These are phyloP conservation scores for Psammodynastes pulverulentus DNA, from an alignment of 2,113 vertebrate genomes.

Conservation along the genomic window DNA sequence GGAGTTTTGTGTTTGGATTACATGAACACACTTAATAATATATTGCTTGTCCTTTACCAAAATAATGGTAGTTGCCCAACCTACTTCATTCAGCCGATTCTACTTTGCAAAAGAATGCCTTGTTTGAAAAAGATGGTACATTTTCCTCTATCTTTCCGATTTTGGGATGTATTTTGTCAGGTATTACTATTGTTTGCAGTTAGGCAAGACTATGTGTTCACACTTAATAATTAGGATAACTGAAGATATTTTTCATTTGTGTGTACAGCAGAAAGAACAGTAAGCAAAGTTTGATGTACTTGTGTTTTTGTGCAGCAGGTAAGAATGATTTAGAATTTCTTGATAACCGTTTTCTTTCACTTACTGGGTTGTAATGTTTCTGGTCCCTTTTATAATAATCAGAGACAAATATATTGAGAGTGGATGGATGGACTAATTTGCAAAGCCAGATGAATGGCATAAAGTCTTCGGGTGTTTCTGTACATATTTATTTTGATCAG, in stretches of 20 bases:
- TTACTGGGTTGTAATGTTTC: neutral
- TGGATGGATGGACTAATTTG: neutral
- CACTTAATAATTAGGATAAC: neutral
- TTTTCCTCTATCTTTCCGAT: neutral
- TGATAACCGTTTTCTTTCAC: neutral
- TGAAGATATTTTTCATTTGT: neutral
- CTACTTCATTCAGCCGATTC: neutral
- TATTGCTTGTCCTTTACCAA: conserved; percentile 35
- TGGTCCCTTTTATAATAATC: neutral
- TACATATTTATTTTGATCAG: too few species aligned
- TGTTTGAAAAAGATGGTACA: conserved; percentile 10
- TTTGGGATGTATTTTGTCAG: neutral
- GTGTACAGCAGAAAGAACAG: neutral
- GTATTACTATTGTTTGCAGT: neutral
- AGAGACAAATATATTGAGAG: neutral
- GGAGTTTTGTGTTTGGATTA: conserved; percentile 28
- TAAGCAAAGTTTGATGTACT: neutral
- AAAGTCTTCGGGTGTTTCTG: neutral
- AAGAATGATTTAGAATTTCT: neutral
- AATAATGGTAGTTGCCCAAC: neutral
- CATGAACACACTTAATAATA: conserved; percentile 32
- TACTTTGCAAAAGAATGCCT: conserved; percentile 14
- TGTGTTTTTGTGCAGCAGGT: neutral
- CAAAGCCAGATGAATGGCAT: neutral
- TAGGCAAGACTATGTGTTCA: neutral